Base-by-base conservation (phyloP, 2,888 invertebrate genomes). In the Beris chalybata region DNA sequence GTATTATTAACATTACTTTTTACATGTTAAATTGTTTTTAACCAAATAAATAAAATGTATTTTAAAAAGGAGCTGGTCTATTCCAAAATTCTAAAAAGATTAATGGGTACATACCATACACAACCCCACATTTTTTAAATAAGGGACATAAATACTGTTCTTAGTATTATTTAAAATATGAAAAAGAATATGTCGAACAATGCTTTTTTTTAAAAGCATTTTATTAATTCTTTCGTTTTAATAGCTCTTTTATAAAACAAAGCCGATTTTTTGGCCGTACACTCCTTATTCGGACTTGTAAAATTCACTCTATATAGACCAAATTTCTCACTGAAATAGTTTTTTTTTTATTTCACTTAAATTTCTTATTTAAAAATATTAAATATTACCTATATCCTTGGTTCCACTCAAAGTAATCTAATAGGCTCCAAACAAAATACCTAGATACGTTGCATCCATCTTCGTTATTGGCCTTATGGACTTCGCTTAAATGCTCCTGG, bases 221-320 rank as follows among this genome's bases (percentile, higher is more conserved):
- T 38, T 9, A 9, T 7, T 9, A 67, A 59, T 38, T 48, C 63
- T 53, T 74, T 81, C 0, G 81, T 79, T 67, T 78, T 78, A 50
- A 85, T 82, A 29, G 88, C 79, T 55, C 83, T 77, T 71, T 83
- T 84, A 76, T 84, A 86, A 72, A 85, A 82, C 50, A 77, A 73
- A 0, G 85, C 84, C 0, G 91, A 91, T 45, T 82, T 82, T 75
- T 90, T 88, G 0, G 87, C 84, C 0, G 83, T 85, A 71, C 91
- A 83, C 1, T 84, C 82, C 69, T 86, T 84, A 0, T 83, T 79
- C 0, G 84, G 81, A 71, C 84, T 85, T 1, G 79, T 76, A 74
- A 88, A 89, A 74, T 92, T 85, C 0, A 91, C 88, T 72, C 85
- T 81, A 71, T 87, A 87, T 0, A 91, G 72, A 6, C 92, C 91